These are phyloP conservation scores for Mechanitis messenoides DNA, from an alignment of 2,888 invertebrate genomes.

Conservation along the genomic window DNA sequence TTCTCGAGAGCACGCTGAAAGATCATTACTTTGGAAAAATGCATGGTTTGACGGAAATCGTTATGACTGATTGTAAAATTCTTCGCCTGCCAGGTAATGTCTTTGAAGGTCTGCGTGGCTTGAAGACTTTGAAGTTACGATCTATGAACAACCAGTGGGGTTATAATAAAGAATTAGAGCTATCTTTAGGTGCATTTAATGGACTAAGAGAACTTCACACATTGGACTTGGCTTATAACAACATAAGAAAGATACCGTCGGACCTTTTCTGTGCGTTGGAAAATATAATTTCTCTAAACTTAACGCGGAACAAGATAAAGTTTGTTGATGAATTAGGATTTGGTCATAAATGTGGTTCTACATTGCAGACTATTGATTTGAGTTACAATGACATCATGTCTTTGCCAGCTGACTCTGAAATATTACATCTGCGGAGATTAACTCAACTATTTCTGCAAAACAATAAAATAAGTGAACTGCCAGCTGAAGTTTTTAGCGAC, in stretches of 20 bases:
- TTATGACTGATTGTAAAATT: slow-evolving; percentile 86
- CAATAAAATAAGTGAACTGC: slow-evolving; percentile 87
- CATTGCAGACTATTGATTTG: slow-evolving; percentile 86
- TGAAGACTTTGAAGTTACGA: slow-evolving; percentile 86
- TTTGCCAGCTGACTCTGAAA: slow-evolving; percentile 84
- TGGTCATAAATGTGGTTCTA: slow-evolving; percentile 78
- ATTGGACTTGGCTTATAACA: slow-evolving; percentile 87
- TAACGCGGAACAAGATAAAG: slow-evolving; percentile 89
- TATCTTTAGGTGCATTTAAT: slow-evolving; percentile 82
- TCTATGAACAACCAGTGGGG: slow-evolving; percentile 88
- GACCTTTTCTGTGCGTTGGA: slow-evolving; percentile 87
- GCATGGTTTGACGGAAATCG: slow-evolving; percentile 85
- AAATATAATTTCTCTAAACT: slow-evolving; percentile 87
- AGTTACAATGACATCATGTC: slow-evolving; percentile 87
- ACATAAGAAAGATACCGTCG: slow-evolving; percentile 86
- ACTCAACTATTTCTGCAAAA: slow-evolving; percentile 88
- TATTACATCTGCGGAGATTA: slow-evolving; percentile 85
- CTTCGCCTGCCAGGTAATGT: slow-evolving; percentile 84
- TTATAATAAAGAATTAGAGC: slow-evolving; percentile 82
- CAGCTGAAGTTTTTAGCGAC: slow-evolving; percentile 86
- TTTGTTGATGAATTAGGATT: slow-evolving; percentile 87
- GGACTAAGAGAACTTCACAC: slow-evolving; percentile 87
- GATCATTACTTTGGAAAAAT: slow-evolving; percentile 84
- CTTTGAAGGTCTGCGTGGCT: slow-evolving; percentile 86
- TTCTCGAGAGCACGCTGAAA: slow-evolving; percentile 83